phyloP scores from a whole-genome alignment of 2,888 invertebrate genomes.

The Pseudococcus jackbeardsleyi region DNA sequence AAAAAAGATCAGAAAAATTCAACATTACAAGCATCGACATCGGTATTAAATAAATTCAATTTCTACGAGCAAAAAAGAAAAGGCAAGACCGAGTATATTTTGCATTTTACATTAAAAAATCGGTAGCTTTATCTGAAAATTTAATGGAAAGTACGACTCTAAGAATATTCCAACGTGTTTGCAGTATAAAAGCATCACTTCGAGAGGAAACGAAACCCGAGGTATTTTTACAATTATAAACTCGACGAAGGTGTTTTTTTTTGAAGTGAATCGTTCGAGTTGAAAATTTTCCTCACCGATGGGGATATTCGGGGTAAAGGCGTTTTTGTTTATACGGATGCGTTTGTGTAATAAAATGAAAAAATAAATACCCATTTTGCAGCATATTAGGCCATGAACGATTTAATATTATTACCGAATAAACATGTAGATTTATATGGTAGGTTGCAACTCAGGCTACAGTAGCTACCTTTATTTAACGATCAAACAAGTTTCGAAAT shows the following conservation, averaged over 20 bases:
- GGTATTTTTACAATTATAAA: slow-evolving; percentile 19
- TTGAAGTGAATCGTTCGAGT: slow-evolving; percentile 10
- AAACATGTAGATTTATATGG: slow-evolving; percentile 32
- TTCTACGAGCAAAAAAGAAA: not conserved
- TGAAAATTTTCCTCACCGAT: not conserved
- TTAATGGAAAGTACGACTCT: not conserved
- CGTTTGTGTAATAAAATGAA: slow-evolving; percentile 10
- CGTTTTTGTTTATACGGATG: not conserved
- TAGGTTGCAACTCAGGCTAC: not conserved
- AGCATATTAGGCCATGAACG: slow-evolving; percentile 32
- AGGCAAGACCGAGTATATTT: not conserved
- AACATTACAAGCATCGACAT: not conserved
- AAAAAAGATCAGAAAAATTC: not conserved
- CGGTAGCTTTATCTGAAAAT: not conserved
- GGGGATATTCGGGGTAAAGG: not conserved
- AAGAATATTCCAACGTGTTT: not conserved
- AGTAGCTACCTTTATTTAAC: slow-evolving; percentile 16
- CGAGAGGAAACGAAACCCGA: not conserved
- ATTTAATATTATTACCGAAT: slow-evolving; percentile 32
- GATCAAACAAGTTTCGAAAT: slow-evolving; percentile 27
- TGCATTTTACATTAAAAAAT: slow-evolving; percentile 14
- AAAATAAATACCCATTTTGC: slow-evolving; percentile 19
- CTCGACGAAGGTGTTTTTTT: not conserved
- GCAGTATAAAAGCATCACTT: not conserved
- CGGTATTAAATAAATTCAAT: slow-evolving; percentile 27